Evolutionary conservation across 1,140 invertebrate species (phyloP).

Genomic region (Maniola jurtina): DNA sequence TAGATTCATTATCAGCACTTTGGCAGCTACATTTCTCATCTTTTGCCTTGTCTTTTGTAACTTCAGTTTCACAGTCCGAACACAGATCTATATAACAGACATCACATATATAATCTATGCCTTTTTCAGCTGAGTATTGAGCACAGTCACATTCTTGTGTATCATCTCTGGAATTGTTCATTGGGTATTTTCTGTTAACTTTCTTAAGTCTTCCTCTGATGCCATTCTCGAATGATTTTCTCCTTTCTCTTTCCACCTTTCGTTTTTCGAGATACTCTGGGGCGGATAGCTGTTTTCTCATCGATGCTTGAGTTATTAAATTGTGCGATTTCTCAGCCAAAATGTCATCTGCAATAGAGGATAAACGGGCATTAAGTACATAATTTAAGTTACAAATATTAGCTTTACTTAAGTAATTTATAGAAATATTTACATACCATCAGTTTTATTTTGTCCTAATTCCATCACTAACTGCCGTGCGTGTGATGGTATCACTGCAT

Average conservation of each 20-base stretch:
- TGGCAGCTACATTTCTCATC: constrained; percentile 57
- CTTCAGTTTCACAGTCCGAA: constrained; percentile 65
- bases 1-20: constrained; percentile 39
- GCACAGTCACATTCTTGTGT: constrained; percentile 62
- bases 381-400: background rate
- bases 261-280: constrained; percentile 94
- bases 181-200: constrained; percentile 41
- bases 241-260: constrained; percentile 84
- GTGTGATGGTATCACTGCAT: constrained; percentile 95
- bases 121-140: constrained; percentile 65
- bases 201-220: constrained; percentile 80
- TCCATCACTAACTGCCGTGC: constrained; percentile 95
- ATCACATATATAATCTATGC: constrained; percentile 70
- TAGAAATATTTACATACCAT: constrained; percentile 72
- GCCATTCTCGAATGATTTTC: constrained; percentile 83
- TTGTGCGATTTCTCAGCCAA: constrained; percentile 75
- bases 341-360: constrained; percentile 69
- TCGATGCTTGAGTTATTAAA: constrained; percentile 78
- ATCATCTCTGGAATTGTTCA: constrained; percentile 50
- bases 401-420: background rate
- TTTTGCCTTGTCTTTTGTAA: constrained; percentile 47
- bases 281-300: constrained; percentile 88
- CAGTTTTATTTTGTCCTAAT: constrained; percentile 89
- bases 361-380: background rate
- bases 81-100: constrained; percentile 68